Evolutionary conservation across 2,113 vertebrate species (phyloP).

Genomic region (Bubo scandiacus): DNA sequence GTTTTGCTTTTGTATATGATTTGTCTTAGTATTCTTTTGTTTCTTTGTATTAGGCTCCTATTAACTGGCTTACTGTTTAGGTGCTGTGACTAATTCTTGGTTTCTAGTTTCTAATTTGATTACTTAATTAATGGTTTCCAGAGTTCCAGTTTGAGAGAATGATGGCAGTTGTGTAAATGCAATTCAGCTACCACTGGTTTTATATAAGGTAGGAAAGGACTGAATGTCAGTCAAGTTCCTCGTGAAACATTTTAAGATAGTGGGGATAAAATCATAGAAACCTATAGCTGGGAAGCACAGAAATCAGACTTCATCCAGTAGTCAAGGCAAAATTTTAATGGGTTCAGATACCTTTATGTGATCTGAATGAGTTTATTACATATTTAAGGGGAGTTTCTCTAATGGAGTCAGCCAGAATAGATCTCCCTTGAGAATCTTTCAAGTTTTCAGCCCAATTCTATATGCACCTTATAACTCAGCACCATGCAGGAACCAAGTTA

Average conservation of each 20-base stretch:
- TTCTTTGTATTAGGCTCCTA: background rate
- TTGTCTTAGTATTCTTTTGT: background rate
- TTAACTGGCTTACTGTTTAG: background rate
- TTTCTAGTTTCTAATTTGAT: constrained; percentile 17
- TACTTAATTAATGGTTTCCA: background rate
- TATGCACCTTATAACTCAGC: background rate
- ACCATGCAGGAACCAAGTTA: background rate
- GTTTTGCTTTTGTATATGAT: background rate
- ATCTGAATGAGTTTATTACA: background rate
- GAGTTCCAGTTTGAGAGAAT: background rate
- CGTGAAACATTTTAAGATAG: background rate
- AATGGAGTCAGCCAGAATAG: background rate
- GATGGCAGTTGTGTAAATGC: background rate
- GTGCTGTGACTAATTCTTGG: constrained; percentile 10
- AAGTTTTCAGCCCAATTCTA: background rate
- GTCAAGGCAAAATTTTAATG: background rate
- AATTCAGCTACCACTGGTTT: background rate
- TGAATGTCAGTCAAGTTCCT: background rate
- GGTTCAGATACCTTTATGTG: background rate
- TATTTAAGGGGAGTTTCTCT: background rate
- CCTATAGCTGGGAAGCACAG: background rate
- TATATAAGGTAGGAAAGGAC: background rate
- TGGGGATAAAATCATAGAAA: background rate
- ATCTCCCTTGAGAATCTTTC: background rate
- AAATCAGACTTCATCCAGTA: background rate